Conservation (phyloP, 2,113 vertebrate genomes). For the Scatophagus argus region DNA sequence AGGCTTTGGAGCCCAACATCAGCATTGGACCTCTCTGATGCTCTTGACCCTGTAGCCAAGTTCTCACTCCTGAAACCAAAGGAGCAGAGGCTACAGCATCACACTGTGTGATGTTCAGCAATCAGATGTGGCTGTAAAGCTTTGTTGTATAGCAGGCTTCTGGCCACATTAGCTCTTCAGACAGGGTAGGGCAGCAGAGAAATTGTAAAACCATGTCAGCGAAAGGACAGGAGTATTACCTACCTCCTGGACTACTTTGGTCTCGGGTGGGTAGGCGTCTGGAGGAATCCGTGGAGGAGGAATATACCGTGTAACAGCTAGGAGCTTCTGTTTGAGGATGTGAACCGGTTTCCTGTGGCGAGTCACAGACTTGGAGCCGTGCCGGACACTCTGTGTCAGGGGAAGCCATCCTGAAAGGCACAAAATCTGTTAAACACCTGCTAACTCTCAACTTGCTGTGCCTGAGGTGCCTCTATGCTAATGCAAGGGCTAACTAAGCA, state of each 20-base stretch:
- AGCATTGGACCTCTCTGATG: too few relatives aligned
- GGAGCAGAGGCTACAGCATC: too few relatives aligned
- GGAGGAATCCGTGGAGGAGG: slow-evolving; percentile 81
- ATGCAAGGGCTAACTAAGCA: neutral
- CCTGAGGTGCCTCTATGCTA: slow-evolving; percentile 6
- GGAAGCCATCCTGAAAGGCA: slow-evolving; percentile 87
- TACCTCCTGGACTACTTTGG: slow-evolving; percentile 75
- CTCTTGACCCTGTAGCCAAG: too few relatives aligned
- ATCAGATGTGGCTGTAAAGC: too few relatives aligned
- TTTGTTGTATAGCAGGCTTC: too few relatives aligned
- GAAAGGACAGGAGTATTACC: too few relatives aligned
- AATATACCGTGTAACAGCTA: slow-evolving; percentile 91
- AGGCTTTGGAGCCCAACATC: too few relatives aligned
- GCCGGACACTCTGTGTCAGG: slow-evolving; percentile 83
- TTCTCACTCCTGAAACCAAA: too few relatives aligned
- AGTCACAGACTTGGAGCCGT: slow-evolving; percentile 92
- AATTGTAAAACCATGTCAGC: neutral
- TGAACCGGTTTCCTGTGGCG: slow-evolving; percentile 91
- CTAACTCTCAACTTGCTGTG: neutral
- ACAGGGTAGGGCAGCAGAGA: neutral
- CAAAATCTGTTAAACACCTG: neutral
- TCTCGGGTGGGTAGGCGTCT: slow-evolving; percentile 72
- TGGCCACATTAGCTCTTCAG: too few relatives aligned
- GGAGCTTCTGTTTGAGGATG: slow-evolving; percentile 89
- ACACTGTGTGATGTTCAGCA: too few relatives aligned